Conservation (phyloP, 1,140 invertebrate species). For the Scaptomyza hsui region DNA sequence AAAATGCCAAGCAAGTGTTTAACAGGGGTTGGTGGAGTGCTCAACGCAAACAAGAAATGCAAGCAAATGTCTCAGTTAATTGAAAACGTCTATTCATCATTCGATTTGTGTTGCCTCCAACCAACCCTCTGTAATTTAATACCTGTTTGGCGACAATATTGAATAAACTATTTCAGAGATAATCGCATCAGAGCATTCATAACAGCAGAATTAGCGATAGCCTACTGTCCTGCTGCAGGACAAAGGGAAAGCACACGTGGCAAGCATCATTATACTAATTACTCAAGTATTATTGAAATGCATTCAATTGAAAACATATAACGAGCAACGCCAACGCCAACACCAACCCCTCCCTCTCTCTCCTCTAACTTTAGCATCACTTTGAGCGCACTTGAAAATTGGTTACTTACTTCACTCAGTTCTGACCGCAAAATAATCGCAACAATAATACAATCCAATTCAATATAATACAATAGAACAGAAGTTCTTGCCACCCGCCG, state of each 20-base stretch:
- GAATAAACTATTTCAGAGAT: constrained; percentile 51
- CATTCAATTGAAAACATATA: constrained; percentile 78
- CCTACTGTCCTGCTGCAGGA: neutral
- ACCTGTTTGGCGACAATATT: constrained; percentile 51
- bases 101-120: neutral
- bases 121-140: constrained; percentile 60
- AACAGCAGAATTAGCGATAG: constrained; percentile 51
- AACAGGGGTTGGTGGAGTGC: constrained; percentile 18
- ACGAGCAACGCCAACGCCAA: constrained; percentile 30
- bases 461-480: neutral
- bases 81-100: constrained; percentile 80
- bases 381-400: constrained; percentile 57
- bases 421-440: constrained; percentile 63
- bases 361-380: constrained; percentile 28
- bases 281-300: constrained; percentile 80
- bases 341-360: neutral
- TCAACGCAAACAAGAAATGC: constrained; percentile 32
- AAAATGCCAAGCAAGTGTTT: constrained; percentile 7
- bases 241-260: constrained; percentile 42
- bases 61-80: constrained; percentile 69
- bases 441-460: constrained; percentile 5
- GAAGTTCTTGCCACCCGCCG: neutral
- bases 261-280: constrained; percentile 81
- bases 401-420: constrained; percentile 57
- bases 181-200: constrained; percentile 58